Conservation (phyloP, 2,797 vertebrate genomes). For the Sebastes iracundus region DNA sequence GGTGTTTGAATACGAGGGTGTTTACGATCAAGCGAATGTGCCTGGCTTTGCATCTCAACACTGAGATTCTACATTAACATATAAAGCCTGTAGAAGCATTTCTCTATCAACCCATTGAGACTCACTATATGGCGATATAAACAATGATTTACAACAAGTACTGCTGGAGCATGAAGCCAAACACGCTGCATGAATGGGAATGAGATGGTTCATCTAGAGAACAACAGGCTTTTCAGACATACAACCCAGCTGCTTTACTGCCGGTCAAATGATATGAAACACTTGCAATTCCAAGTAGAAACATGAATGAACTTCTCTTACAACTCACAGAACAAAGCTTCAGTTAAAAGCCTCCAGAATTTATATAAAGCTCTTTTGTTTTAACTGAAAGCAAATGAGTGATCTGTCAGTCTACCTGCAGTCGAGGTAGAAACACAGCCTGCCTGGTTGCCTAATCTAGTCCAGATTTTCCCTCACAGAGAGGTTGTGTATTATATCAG, state of each 20-base stretch:
- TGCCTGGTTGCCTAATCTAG: conserved; percentile 47
- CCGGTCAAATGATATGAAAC: not conserved
- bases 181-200: not conserved
- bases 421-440: not conserved
- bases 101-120: not conserved
- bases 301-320: not conserved
- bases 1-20: not conserved
- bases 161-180: not conserved
- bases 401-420: not conserved
- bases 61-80: not conserved
- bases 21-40: not conserved
- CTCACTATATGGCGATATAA: not conserved
- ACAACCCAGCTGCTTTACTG: not conserved
- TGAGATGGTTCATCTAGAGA: too few species aligned
- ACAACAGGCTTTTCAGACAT: too few species aligned
- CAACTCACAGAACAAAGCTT: not conserved
- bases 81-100: not conserved
- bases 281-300: not conserved
- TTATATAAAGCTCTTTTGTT: not conserved
- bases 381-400: not conserved
- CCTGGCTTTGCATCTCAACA: not conserved
- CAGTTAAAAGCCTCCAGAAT: not conserved
- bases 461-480: conserved; percentile 36
- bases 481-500: conserved; percentile 27
- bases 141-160: not conserved